Evolutionary conservation across 2,888 invertebrate genomes (phyloP).

Genomic region (Steinernema carpocapsae): DNA sequence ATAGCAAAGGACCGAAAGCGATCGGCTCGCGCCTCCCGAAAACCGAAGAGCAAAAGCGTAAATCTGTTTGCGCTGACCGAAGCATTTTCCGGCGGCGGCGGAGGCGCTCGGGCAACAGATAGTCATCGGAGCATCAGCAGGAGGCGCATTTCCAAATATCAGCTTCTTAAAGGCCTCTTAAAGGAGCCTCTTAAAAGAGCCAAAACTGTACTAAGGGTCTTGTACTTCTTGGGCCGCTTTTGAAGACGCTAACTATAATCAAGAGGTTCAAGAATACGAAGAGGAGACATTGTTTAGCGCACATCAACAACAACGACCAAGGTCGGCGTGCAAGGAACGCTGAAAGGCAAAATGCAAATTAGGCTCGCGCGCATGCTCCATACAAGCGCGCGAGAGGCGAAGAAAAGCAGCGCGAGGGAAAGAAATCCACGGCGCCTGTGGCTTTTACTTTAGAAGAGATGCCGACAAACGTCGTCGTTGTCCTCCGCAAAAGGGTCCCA

Average conservation of each 20-base stretch:
- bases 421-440: conserved; percentile 24
- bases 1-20: not conserved
- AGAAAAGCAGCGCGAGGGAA: not conserved
- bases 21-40: not conserved
- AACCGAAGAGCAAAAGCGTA: conserved; percentile 34
- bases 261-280: not conserved
- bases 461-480: conserved; percentile 9
- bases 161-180: not conserved
- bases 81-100: conserved; percentile 28
- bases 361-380: conserved; percentile 23
- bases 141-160: not conserved
- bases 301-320: conserved; percentile 33
- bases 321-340: conserved; percentile 22
- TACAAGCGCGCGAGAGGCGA: not conserved
- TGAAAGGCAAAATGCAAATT: conserved; percentile 31
- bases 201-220: not conserved
- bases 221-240: not conserved
- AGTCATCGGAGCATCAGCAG: conserved; percentile 26
- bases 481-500: not conserved
- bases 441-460: not conserved
- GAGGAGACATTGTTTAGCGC: conserved; percentile 28
- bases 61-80: conserved; percentile 35
- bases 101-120: conserved; percentile 4
- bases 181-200: not conserved
- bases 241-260: not conserved